These are phyloP conservation scores for Bubo bubo DNA, from an alignment of 2,113 vertebrate species.

Conservation along the genomic window DNA sequence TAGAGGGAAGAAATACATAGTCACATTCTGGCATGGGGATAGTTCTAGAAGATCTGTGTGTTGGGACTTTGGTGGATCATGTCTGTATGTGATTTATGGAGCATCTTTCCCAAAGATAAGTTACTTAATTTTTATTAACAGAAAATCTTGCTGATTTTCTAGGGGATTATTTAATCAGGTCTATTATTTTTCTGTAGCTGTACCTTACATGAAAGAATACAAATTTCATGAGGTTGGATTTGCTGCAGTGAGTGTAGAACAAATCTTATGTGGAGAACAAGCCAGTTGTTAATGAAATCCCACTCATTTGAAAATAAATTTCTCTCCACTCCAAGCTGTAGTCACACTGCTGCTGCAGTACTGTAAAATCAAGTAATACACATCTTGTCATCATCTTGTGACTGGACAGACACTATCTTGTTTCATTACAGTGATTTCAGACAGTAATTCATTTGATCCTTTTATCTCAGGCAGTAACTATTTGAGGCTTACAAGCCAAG, in stretches of 20 bases:
- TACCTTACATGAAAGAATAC: neutral
- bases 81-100: neutral
- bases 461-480: slow-evolving; percentile 29
- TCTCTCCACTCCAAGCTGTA: neutral
- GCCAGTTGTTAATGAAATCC: neutral
- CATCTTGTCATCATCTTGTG: slow-evolving; percentile 11
- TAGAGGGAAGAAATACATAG: neutral
- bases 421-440: slow-evolving; percentile 27
- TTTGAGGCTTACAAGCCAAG: neutral
- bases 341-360: neutral
- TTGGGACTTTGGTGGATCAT: neutral
- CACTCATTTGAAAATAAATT: neutral
- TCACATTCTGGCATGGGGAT: neutral
- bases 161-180: neutral
- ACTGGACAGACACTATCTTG: slow-evolving; percentile 6
- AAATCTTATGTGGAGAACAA: neutral
- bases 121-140: neutral
- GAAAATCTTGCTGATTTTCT: neutral
- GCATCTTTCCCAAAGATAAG: neutral
- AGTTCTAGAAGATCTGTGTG: neutral
- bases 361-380: neutral
- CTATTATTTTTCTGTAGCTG: neutral
- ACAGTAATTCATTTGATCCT: slow-evolving; percentile 26
- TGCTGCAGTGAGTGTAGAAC: neutral
- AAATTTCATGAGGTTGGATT: neutral